Percentiles rank a stretch among this genome's conserved stretches.
Conservation (phyloP, 2,888 invertebrate species). For the Troilus luridus region DNA sequence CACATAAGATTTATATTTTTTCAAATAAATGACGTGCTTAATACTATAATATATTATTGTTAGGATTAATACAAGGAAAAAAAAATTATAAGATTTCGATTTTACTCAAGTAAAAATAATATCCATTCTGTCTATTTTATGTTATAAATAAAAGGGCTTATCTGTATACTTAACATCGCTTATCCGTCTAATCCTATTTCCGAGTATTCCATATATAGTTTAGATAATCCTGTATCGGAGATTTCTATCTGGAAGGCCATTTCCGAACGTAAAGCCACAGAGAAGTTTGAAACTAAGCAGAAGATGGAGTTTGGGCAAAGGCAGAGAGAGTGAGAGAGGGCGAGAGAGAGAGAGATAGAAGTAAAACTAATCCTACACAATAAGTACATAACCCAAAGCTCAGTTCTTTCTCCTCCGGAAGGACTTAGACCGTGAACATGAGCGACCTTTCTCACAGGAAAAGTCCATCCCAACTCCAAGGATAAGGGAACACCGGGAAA, state of each 20-base stretch:
- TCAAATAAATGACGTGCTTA: no score
- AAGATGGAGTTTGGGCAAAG: constrained; percentile 48
- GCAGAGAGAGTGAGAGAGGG: constrained; percentile 36
- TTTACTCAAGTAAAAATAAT: background rate
- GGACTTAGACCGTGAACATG: constrained; percentile 56
- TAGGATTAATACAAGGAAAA: no score
- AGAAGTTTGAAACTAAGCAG: constrained; percentile 50
- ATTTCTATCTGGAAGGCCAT: constrained; percentile 5
- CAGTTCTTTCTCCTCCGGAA: constrained; percentile 56
- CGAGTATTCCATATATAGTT: constrained; percentile 25
- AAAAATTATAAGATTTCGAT: no score
- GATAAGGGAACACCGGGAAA: background rate
- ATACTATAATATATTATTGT: no score
- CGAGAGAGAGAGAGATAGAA: background rate
- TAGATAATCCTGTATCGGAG: constrained; percentile 27
- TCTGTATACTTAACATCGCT: background rate
- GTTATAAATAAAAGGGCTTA: background rate
- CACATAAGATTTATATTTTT: no score
- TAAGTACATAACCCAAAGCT: constrained; percentile 4
- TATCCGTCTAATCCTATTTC: background rate
- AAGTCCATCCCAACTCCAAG: constrained; percentile 35
- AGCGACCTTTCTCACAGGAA: background rate
- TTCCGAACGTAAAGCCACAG: constrained; percentile 28
- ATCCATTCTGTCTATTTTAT: background rate
- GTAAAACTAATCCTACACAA: constrained; percentile 13